Conservation (phyloP, 2,113 vertebrate species). For the Thalassarche chlororhynchos region DNA sequence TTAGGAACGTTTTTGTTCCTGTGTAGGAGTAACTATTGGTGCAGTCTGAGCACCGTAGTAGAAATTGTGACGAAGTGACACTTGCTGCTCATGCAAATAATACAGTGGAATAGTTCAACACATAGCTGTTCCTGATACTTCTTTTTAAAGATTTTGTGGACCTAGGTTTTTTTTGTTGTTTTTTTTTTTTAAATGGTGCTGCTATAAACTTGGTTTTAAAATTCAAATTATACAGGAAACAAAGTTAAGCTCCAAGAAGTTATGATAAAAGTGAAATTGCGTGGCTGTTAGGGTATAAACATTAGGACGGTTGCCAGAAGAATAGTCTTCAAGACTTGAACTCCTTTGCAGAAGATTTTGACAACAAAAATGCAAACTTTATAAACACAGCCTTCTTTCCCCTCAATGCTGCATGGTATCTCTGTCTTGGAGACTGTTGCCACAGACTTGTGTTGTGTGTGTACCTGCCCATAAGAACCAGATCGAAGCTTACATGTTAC, state of each 20-base stretch:
- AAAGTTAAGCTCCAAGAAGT: neutral
- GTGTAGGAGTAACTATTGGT: neutral
- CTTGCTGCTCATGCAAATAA: neutral
- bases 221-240: neutral
- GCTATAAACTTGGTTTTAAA: neutral
- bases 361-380: neutral
- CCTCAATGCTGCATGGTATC: accelerated
- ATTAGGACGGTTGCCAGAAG: neutral
- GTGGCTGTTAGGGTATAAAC: neutral
- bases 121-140: neutral
- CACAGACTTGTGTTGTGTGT: neutral
- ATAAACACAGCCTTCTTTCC: neutral
- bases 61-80: neutral
- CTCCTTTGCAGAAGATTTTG: neutral
- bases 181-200: neutral
- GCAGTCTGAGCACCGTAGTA: neutral
- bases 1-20: neutral
- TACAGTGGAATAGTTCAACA: neutral
- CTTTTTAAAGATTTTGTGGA: neutral
- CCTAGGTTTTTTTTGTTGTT: neutral
- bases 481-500: neutral
- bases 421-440: neutral
- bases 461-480: neutral
- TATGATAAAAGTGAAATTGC: neutral
- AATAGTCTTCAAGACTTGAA: neutral